Conservation (phyloP, 2,797 vertebrate genomes). For the Stomatorhinus walkeri region DNA sequence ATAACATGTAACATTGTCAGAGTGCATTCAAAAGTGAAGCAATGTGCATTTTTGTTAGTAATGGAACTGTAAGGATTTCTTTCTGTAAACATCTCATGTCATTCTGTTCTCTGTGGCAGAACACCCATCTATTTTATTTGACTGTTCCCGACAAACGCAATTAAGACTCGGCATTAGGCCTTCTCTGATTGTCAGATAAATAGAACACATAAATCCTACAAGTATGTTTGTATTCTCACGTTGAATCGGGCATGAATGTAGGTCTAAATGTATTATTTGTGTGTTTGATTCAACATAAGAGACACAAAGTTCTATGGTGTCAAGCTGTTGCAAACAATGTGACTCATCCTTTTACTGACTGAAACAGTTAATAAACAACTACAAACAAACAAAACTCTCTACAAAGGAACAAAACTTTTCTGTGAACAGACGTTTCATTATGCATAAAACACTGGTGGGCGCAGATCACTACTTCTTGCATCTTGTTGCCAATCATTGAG, state of each 20-base stretch:
- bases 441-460: not conserved
- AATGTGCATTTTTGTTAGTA: not conserved
- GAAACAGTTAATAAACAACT: not conserved
- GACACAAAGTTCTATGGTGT: not conserved
- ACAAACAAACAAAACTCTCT: not conserved
- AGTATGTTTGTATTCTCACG: not conserved
- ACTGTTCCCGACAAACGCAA: not conserved
- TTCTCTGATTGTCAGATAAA: not conserved
- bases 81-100: not conserved
- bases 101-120: not conserved
- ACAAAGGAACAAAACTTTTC: not conserved
- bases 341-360: not conserved
- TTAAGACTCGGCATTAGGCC: not conserved
- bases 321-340: not conserved
- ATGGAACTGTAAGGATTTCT: not conserved
- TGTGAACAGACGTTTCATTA: not conserved
- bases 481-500: not conserved
- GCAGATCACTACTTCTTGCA: constrained; percentile 3
- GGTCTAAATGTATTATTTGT: not conserved
- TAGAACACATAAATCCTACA: not conserved
- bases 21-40: not conserved
- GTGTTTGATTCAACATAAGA: not conserved
- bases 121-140: not conserved
- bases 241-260: not conserved
- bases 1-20: not conserved